phyloP scores from a whole-genome alignment of 2,888 invertebrate species.

The Drosophila putrida region DNA sequence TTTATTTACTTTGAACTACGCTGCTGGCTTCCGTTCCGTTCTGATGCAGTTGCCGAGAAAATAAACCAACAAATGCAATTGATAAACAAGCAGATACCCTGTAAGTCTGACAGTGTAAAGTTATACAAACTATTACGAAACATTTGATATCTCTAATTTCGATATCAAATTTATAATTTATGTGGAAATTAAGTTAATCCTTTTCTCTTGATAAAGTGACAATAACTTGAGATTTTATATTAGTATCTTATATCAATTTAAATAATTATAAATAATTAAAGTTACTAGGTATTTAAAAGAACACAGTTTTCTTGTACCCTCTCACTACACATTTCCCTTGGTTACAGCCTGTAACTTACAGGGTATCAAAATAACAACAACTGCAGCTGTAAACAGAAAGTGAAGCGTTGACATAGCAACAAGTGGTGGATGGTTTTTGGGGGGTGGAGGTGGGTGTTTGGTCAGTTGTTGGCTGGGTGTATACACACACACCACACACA shows the following conservation, averaged over 20 bases:
- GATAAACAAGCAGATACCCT: conserved; percentile 1
- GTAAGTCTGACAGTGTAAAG: too few species aligned
- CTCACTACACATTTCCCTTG: not conserved
- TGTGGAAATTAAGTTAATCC: too few species aligned
- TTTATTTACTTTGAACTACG: conserved; percentile 26
- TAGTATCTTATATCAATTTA: too few species aligned
- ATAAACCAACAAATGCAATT: conserved; percentile 21
- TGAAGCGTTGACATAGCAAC: conserved; percentile 75
- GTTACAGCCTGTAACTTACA: too few species aligned
- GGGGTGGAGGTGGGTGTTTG: not conserved
- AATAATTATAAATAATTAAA: too few species aligned
- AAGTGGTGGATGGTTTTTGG: conserved; percentile 60
- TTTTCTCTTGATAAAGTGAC: too few species aligned
- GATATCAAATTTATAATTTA: too few species aligned
- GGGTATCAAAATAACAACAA: conserved; percentile 21
- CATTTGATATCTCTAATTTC: too few species aligned
- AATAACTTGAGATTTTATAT: too few species aligned
- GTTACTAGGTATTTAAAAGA: too few species aligned
- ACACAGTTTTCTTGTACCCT: not conserved
- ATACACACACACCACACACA: too few species aligned
- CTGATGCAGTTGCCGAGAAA: conserved; percentile 48
- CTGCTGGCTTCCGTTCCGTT: conserved; percentile 47
- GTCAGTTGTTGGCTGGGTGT: conserved; percentile 15
- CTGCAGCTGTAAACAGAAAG: conserved; percentile 38
- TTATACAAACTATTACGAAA: not conserved